phyloP scores from a whole-genome alignment of 2,113 vertebrate species.

The Ursus arctos region DNA sequence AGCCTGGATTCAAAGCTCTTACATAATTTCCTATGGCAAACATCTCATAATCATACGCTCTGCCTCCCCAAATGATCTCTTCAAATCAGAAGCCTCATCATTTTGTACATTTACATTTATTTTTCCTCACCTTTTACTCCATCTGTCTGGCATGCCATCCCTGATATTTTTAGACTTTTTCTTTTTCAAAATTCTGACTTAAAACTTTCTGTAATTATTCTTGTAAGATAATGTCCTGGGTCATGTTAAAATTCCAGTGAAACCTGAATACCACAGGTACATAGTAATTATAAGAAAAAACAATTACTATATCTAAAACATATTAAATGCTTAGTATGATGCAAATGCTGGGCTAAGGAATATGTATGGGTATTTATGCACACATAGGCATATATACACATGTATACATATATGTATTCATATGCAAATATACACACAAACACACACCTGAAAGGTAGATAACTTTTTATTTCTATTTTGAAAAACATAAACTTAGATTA shows the following conservation, averaged over 20 bases:
- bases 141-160: neutral
- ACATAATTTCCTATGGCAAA: neutral
- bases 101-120: neutral
- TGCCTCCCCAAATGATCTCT: neutral
- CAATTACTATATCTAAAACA: neutral
- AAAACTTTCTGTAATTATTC: neutral
- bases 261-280: neutral
- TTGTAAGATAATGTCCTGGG: neutral
- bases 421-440: neutral
- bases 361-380: neutral
- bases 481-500: neutral
- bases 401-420: neutral
- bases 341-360: neutral
- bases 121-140: neutral
- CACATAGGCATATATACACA: neutral
- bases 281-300: neutral
- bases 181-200: neutral
- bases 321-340: neutral
- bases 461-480: slow-evolving; percentile 22
- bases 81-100: neutral
- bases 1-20: neutral
- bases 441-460: too few species aligned
- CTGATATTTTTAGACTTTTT: neutral
- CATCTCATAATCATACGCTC: neutral
- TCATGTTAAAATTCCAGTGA: neutral